Percentiles rank a stretch among this genome's conserved stretches.
These are phyloP conservation scores for Protula sp. DNA, from an alignment of 2,888 invertebrate species.

Conservation along the genomic window DNA sequence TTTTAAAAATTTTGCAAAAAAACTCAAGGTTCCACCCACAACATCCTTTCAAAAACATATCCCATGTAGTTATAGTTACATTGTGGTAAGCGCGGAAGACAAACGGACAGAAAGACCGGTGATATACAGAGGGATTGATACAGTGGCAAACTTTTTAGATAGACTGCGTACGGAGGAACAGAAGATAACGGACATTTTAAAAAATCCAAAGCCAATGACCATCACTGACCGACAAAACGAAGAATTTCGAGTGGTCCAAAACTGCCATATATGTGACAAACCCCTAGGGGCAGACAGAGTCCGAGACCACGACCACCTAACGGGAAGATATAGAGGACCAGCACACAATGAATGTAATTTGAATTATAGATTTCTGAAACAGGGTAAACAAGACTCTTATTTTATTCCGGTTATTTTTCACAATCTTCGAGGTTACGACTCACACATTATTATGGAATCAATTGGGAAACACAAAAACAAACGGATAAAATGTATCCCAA, in stretches of 20 bases:
- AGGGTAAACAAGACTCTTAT: no score
- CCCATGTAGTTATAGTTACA: no score
- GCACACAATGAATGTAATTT: no score
- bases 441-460: conserved; percentile 14
- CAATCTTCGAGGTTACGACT: conserved; percentile 12
- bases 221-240: not conserved
- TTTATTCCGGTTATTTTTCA: no score
- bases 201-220: not conserved
- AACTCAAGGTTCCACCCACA: not conserved
- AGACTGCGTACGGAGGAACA: not conserved
- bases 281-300: not conserved
- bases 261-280: conserved; percentile 2
- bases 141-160: conserved; percentile 1
- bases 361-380: conserved; percentile 1
- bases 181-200: not conserved
- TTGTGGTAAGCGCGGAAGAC: no score
- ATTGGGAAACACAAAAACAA: conserved; percentile 13
- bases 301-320: no score
- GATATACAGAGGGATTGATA: conserved; percentile 14
- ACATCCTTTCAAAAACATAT: no score
- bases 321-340: no score
- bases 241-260: not conserved
- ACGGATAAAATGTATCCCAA: conserved; percentile 10
- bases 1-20: no score
- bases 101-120: conserved; percentile 1